These are phyloP conservation scores for Macquaria ambigua DNA, from an alignment of 2,113 vertebrate species.

Conservation along the genomic window DNA sequence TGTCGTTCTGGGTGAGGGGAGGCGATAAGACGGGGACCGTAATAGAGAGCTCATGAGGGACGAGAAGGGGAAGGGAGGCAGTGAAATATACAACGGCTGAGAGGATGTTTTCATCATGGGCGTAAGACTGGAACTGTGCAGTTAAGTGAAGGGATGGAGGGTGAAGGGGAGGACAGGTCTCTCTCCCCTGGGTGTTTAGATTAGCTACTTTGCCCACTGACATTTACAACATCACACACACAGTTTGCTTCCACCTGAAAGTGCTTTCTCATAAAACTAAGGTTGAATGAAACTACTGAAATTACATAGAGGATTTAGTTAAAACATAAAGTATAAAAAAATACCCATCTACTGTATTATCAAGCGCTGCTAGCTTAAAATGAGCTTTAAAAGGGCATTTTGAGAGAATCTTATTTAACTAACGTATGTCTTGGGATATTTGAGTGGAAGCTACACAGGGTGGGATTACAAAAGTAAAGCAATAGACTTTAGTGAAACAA, in stretches of 20 bases:
- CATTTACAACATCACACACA: slow-evolving; percentile 61
- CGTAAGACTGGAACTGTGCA: slow-evolving; percentile 45
- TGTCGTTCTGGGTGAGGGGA: slow-evolving; percentile 62
- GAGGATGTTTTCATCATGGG: slow-evolving; percentile 51
- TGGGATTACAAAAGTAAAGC: background rate
- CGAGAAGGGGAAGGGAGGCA: background rate
- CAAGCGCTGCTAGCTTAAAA: background rate
- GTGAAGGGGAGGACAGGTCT: background rate
- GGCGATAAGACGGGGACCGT: slow-evolving; percentile 26
- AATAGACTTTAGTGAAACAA: background rate
- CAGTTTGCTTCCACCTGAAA: slow-evolving; percentile 34
- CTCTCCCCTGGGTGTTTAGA: slow-evolving; percentile 53
- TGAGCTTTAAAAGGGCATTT: background rate
- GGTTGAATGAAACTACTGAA: background rate
- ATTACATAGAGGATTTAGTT: background rate
- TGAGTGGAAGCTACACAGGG: background rate
- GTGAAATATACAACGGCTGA: slow-evolving; percentile 39
- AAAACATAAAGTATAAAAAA: slow-evolving; percentile 3
- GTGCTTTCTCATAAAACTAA: slow-evolving; percentile 23
- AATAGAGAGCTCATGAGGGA: slow-evolving; percentile 56
- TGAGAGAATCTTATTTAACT: background rate
- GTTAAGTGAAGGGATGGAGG: slow-evolving; percentile 39
- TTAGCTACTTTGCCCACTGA: slow-evolving; percentile 63
- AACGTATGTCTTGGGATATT: background rate
- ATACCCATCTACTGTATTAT: background rate